Evolutionary conservation across 2,113 vertebrate genomes (phyloP).

Genomic region (Equus przewalskii): DNA sequence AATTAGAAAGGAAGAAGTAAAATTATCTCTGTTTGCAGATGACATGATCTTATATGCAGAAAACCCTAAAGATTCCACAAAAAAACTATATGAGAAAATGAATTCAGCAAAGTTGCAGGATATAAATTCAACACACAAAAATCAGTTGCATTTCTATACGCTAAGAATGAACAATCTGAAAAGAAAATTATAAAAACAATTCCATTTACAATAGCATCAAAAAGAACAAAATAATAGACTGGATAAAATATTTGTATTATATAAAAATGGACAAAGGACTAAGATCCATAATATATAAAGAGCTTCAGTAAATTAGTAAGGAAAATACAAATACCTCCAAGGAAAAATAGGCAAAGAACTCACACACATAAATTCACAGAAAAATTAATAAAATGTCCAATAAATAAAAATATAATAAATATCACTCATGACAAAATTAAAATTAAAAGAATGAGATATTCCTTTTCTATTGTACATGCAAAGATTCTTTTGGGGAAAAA

Average conservation of each 20-base stretch:
- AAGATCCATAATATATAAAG: background rate
- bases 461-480: background rate
- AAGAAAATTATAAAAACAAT: background rate
- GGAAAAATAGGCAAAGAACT: background rate
- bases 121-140: background rate
- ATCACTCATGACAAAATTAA: background rate
- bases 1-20: background rate
- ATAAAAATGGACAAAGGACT: background rate
- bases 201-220: background rate
- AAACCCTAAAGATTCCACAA: slow-evolving; percentile 22
- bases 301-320: background rate
- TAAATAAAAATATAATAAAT: background rate
- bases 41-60: background rate
- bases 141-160: background rate
- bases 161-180: background rate
- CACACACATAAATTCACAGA: background rate
- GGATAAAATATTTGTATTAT: background rate
- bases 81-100: background rate
- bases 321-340: background rate
- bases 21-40: background rate
- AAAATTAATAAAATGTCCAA: background rate
- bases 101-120: background rate
- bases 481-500: background rate
- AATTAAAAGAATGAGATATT: slow-evolving; percentile 7
- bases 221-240: background rate